phyloP scores from a whole-genome alignment of 2,888 invertebrate species.

The Habroteleia sp. region DNA sequence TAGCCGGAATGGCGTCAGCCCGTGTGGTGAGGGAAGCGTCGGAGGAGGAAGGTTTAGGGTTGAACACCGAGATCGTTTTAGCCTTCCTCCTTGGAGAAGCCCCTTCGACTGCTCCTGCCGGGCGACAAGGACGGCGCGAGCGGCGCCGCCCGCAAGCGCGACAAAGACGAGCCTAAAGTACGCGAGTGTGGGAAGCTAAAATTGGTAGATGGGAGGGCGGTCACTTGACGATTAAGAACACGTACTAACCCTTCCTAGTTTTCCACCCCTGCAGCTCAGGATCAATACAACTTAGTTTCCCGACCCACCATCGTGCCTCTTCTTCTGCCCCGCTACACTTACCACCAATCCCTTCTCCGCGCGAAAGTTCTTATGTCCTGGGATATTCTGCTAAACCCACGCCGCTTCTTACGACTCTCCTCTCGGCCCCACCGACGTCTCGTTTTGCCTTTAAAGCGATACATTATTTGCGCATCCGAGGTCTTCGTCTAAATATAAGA shows the following conservation, averaged over 20 bases:
- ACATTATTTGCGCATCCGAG: slow-evolving; percentile 48
- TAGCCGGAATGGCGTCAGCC: slow-evolving; percentile 73
- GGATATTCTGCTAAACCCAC: slow-evolving; percentile 72
- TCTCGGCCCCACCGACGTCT: slow-evolving; percentile 41
- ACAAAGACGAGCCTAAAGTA: slow-evolving; percentile 46
- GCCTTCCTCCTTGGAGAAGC: slow-evolving; percentile 67
- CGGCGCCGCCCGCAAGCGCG: slow-evolving; percentile 10
- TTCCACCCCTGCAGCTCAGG: slow-evolving; percentile 79
- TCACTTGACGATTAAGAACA: slow-evolving; percentile 82
- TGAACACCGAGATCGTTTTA: slow-evolving; percentile 68
- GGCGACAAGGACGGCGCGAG: slow-evolving; percentile 43
- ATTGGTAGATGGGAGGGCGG: slow-evolving; percentile 74
- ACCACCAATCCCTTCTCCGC: slow-evolving; percentile 69
- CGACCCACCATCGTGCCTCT: slow-evolving; percentile 70
- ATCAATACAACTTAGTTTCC: slow-evolving; percentile 81
- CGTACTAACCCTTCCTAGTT: slow-evolving; percentile 81
- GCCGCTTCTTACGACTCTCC: slow-evolving; percentile 67
- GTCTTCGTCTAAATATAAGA: slow-evolving; percentile 59
- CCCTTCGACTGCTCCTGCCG: slow-evolving; percentile 63
- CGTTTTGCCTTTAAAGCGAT: slow-evolving; percentile 59
- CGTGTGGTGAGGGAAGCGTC: slow-evolving; percentile 65
- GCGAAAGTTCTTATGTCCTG: slow-evolving; percentile 79
- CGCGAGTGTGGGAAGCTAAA: slow-evolving; percentile 70
- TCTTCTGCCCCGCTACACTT: slow-evolving; percentile 65
- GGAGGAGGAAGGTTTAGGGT: slow-evolving; percentile 67